phyloP scores from a whole-genome alignment of 2,888 invertebrate genomes.

The Conops quadrifasciatus region DNA sequence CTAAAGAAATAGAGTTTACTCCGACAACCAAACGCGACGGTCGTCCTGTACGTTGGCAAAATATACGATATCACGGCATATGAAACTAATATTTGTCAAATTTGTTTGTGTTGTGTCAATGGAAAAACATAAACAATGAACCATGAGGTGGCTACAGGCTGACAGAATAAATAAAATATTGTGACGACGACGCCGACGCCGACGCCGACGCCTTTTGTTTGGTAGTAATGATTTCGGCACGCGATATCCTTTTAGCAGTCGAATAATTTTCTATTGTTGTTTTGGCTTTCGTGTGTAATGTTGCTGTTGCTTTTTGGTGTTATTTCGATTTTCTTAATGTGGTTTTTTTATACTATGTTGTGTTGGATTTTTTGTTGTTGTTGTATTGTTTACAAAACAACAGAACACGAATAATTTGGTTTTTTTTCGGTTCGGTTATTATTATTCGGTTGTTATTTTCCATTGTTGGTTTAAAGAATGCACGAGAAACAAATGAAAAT shows the following conservation, averaged over 20 bases:
- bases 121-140: not conserved
- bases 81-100: slow-evolving; percentile 27
- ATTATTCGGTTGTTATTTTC: not conserved
- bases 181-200: not conserved
- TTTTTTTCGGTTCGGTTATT: slow-evolving; percentile 45
- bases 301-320: too few relatives aligned
- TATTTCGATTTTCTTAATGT: too few relatives aligned
- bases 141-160: slow-evolving; percentile 1
- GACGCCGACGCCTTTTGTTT: slow-evolving; percentile 10
- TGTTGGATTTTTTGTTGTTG: too few relatives aligned
- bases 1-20: too few relatives aligned
- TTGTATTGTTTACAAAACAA: slow-evolving; percentile 6
- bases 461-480: not conserved
- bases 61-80: not conserved
- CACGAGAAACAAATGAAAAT: slow-evolving; percentile 44
- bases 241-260: slow-evolving; percentile 55
- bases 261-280: slow-evolving; percentile 31
- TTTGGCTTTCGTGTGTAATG: too few relatives aligned
- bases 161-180: slow-evolving; percentile 28
- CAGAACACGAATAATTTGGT: slow-evolving; percentile 42
- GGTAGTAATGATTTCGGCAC: slow-evolving; percentile 49
- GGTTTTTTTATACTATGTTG: slow-evolving; percentile 15
- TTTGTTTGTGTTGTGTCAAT: not conserved
- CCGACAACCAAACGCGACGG: not conserved
- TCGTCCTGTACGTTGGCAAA: not conserved